Evolutionary conservation across 1,140 invertebrate species (phyloP), one percentile per base, ranked within the genome.

Genomic region (Anadara kagoshimensis): DNA sequence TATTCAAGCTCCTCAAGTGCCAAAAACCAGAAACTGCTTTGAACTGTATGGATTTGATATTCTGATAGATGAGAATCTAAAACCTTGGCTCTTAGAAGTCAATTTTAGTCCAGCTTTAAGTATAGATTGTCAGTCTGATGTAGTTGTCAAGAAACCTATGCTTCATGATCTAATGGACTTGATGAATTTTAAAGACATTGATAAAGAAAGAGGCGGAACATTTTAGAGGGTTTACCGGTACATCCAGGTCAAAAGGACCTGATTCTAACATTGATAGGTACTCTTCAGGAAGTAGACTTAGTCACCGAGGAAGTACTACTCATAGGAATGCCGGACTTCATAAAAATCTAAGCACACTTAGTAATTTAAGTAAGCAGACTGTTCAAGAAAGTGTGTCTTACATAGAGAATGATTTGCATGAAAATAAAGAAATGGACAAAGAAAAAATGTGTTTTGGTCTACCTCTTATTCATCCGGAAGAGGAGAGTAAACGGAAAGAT

Each of bases 41-140:
- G 95, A 97, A 85, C 94, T 97, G 83, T 96, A 96, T 81, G 96
- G 96, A 22, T 97, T 97, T 80, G 96, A 97, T 81, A 94, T 98
- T 43, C 91, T 98, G n/a, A 94, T 97, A 54, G 96, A 97, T 82
- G 93, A 93, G 59, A 91, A 93, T 70, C 85, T 97, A 36, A 95
- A 95, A 63, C 96, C 96, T 0, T 97, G 95, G 95, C 89, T 97
- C 5, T 91, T 98, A 1, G 96, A 98, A 90, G 95, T 96, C 1
- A 96, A 96, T 78, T 88, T 95, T 14, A 95, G 94, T 78, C 95
- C 95, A 14, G 94, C 94, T 0, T 86, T 97, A 10, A 93, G 92
- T 14, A 93, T 93, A 51, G 94, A 96, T 84, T 95, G 94, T 81
- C 93, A 94, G 77, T 93, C 94, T 0, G 95, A 97, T 84, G 91